These are phyloP conservation scores for Quiscalus mexicanus DNA, from an alignment of 2,113 vertebrate genomes.

Conservation along the genomic window DNA sequence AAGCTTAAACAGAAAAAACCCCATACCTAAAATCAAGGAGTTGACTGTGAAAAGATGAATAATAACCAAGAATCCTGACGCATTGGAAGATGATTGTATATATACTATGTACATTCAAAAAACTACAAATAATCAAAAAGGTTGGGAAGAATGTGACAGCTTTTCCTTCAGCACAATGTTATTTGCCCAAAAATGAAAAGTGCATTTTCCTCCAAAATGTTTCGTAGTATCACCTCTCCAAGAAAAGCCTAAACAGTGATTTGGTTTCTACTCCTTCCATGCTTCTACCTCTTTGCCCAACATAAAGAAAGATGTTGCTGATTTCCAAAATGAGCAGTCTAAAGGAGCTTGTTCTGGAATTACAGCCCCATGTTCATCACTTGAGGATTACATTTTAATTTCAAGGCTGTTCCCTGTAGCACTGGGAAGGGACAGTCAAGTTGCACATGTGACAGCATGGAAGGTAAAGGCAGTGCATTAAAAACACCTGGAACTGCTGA, in stretches of 20 bases:
- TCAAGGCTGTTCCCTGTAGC: neutral
- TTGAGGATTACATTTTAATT: neutral
- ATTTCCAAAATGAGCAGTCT: neutral
- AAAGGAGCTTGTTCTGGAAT: neutral
- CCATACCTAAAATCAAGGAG: neutral
- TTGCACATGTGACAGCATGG: neutral
- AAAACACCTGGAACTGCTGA: neutral
- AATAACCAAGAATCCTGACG: neutral
- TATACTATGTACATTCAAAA: neutral
- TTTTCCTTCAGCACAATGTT: neutral
- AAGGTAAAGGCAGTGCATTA: neutral
- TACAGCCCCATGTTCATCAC: neutral
- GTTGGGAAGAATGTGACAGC: neutral
- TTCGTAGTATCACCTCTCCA: neutral
- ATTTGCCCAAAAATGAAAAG: neutral
- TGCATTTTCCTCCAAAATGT: neutral
- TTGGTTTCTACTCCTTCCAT: neutral
- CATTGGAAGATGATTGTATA: neutral
- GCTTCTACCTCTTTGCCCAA: neutral
- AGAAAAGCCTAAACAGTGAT: neutral
- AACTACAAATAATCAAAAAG: neutral
- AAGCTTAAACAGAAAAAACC: neutral
- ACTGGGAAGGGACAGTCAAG: neutral
- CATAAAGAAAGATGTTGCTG: neutral
- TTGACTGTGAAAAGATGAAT: neutral